A percentile compares a stretch with the other conserved stretches of the same genome.
phyloP scores from a whole-genome alignment of 2,113 vertebrate species.

The Pomatostomus ruficeps region DNA sequence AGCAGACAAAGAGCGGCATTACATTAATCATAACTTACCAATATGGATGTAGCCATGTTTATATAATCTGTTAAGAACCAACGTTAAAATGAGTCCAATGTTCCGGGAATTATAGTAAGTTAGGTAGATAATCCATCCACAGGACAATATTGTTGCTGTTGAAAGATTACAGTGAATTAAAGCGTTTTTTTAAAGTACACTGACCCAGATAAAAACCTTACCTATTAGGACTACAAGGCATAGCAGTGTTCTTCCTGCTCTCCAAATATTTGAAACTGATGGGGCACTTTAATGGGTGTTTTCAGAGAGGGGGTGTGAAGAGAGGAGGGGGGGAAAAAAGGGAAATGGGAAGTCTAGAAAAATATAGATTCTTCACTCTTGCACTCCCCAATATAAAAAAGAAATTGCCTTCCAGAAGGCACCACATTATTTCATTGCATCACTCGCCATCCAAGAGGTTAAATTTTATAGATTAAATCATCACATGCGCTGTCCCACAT shows the following conservation, averaged over 20 bases:
- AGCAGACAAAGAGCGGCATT: neutral
- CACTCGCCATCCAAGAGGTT: neutral
- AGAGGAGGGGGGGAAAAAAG: rapidly evolving
- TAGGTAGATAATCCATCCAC: constrained; percentile 99
- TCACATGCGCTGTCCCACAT: neutral
- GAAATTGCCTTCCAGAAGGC: too few species aligned
- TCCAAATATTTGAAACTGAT: neutral
- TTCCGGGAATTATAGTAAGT: constrained; percentile 99
- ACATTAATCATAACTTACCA: constrained; percentile 75
- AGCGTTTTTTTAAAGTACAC: neutral
- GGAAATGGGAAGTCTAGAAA: neutral
- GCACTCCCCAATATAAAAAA: neutral
- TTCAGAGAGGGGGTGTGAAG: neutral
- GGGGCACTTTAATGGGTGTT: neutral
- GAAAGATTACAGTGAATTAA: constrained; percentile 56
- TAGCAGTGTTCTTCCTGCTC: neutral
- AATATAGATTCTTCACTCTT: neutral
- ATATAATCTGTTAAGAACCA: constrained; percentile 94
- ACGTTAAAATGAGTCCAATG: constrained; percentile 93
- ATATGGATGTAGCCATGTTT: constrained; percentile 99
- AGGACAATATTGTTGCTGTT: constrained; percentile 97
- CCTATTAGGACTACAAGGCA: neutral
- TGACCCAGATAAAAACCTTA: constrained; percentile 18
- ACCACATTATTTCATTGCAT: neutral
- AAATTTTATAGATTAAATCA: neutral